Percentiles rank a stretch among this genome's conserved stretches.
Evolutionary conservation across 37 sponge, comb jelly and placozoan species (phyloP).

Genomic region (Geodia barretti): DNA sequence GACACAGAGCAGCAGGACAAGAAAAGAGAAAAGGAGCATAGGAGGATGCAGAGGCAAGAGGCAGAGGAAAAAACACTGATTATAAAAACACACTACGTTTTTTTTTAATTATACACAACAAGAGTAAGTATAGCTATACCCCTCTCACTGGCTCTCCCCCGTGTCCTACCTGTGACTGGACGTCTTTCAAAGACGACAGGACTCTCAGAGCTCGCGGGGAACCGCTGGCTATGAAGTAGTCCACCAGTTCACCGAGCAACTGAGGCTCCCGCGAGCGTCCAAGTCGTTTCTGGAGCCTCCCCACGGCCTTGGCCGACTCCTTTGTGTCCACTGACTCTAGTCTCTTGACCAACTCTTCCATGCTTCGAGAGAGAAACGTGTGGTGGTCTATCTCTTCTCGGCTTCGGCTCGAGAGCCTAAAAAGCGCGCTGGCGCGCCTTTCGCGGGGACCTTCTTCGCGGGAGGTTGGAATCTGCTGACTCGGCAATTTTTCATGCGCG

Average conservation of each 20-base stretch:
- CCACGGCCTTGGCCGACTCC: slow-evolving; percentile 9
- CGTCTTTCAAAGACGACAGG: slow-evolving; percentile 41
- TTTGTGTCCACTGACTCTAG: slow-evolving; percentile 31
- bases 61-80: too few species aligned
- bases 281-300: slow-evolving; percentile 1
- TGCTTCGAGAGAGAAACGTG: background rate
- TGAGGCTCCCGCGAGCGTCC: slow-evolving; percentile 21
- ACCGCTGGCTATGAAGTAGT: slow-evolving; percentile 59
- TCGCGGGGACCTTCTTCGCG: background rate
- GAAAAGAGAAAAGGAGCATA: too few species aligned
- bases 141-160: too few species aligned
- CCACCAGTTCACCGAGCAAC: slow-evolving; percentile 67
- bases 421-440: background rate
- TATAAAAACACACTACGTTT: too few species aligned
- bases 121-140: too few species aligned
- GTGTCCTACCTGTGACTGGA: slow-evolving; percentile 67
- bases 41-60: too few species aligned
- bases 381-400: too few species aligned
- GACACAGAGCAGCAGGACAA: too few species aligned
- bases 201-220: slow-evolving; percentile 59
- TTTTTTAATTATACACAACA: too few species aligned
- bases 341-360: slow-evolving; percentile 39
- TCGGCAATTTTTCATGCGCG: background rate
- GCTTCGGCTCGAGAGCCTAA: too few species aligned
- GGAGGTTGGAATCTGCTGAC: background rate